A percentile compares a stretch with the other conserved stretches of the same genome.
These are phyloP conservation scores for Linnaemya vulpina DNA, from an alignment of 2,888 invertebrate species.

Conservation along the genomic window DNA sequence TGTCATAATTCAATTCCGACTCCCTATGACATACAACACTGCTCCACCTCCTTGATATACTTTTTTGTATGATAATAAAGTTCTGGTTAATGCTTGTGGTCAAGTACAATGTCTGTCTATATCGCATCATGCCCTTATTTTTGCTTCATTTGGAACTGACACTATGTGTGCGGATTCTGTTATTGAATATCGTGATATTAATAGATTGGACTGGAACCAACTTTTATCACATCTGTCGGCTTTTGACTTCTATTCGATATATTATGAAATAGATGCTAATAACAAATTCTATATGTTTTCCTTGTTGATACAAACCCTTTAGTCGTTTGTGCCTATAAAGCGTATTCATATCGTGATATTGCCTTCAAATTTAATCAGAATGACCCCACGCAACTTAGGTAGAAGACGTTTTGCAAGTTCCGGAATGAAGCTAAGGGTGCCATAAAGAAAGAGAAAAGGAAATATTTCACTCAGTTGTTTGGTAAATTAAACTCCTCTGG, in stretches of 20 bases:
- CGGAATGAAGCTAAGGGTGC: too few relatives aligned
- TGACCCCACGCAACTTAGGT: too few relatives aligned
- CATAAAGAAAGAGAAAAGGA: too few relatives aligned
- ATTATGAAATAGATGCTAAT: neutral
- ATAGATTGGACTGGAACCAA: too few relatives aligned
- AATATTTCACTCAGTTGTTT: too few relatives aligned
- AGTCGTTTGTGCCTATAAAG: neutral
- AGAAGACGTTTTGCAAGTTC: too few relatives aligned
- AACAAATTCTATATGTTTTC: neutral
- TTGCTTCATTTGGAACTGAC: neutral
- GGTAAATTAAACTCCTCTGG: too few relatives aligned
- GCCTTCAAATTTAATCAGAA: too few relatives aligned
- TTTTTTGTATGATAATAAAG: neutral
- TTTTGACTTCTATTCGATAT: neutral
- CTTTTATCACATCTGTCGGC: neutral
- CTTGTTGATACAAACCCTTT: neutral
- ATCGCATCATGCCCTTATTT: neutral
- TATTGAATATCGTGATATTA: too few relatives aligned
- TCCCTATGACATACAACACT: neutral
- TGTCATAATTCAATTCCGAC: too few relatives aligned
- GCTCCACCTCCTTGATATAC: neutral
- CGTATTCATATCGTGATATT: too few relatives aligned
- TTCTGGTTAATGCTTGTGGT: neutral
- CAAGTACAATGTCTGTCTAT: neutral
- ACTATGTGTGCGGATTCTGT: neutral